Evolutionary conservation across 2,888 invertebrate species (phyloP), one percentile per base, ranked within the genome.

Genomic region (Drosophila vallismaia): DNA sequence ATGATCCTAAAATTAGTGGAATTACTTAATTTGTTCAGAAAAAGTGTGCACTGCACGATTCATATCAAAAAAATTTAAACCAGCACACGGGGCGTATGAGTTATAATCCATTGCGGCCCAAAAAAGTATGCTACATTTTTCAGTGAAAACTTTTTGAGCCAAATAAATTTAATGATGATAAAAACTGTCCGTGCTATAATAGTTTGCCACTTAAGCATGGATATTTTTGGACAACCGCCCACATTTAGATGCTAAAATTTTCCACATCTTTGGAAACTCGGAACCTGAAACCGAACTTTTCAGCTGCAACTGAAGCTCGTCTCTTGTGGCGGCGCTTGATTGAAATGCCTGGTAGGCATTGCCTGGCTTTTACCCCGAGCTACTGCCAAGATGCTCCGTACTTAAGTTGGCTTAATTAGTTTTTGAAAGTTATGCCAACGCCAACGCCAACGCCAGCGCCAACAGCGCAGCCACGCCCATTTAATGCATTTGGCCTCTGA

Each of bases 351-450:
- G 77, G 80, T 76, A 80, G 80, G 80, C 44, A 19, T 24, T 24
- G 24, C 44, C 44, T 10, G 44, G 19, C 42, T 19, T 19, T 42
- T 26, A n/a, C 42, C 51, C 40, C 48, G 14, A 28, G 69, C 44
- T 40, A 46, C 58, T 68, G 53, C 44, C 69, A 58, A 59, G 62
- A 62, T 60, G 52, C 59, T 74, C 58, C 56, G 70, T 83, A 80
- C 86, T 88, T 86, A 82, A 89, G 81, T 89, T 89, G 85, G 81
- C 89, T 89, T 89, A 89, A 89, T 89, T 89, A 89, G 88, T 89
- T 89, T 89, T 76, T 75, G 76, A 89, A 89, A 89, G 89, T 89
- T 89, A 82, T 86, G 83, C 83, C 85, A 82, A 71, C 75, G 73
- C 69, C 76, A 71, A 58, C 48, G 45, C 67, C 76, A 71, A 60